Evolutionary conservation across 2,888 invertebrate species (phyloP).

Genomic region (Philonicus albiceps): DNA sequence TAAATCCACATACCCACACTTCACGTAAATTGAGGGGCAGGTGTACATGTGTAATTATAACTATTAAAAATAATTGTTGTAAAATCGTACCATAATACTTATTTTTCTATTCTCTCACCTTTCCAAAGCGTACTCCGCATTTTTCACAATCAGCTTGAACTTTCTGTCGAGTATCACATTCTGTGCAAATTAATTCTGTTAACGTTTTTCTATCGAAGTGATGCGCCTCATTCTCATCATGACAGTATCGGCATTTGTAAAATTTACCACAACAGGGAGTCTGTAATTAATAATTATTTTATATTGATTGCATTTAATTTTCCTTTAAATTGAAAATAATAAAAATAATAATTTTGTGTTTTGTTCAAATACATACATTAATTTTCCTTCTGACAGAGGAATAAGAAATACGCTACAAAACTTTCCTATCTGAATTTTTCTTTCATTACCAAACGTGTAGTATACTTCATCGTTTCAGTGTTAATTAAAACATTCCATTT

Average conservation of each 20-base stretch:
- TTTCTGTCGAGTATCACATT: slow-evolving; percentile 81
- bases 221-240: slow-evolving; percentile 86
- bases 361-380: too few relatives aligned
- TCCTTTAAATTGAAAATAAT: neutral
- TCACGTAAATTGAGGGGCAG: too few relatives aligned
- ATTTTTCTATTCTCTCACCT: slow-evolving; percentile 66
- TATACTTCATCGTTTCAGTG: too few relatives aligned
- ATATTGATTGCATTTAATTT: neutral
- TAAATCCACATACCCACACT: too few relatives aligned
- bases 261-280: slow-evolving; percentile 89
- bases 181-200: slow-evolving; percentile 81
- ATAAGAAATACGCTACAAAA: too few relatives aligned
- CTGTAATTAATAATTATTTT: slow-evolving; percentile 65
- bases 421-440: too few relatives aligned
- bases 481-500: too few relatives aligned
- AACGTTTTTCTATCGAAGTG: slow-evolving; percentile 84
- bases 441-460: too few relatives aligned
- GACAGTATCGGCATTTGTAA: slow-evolving; percentile 89
- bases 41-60: too few relatives aligned
- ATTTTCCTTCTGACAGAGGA: too few relatives aligned
- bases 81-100: neutral
- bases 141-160: slow-evolving; percentile 81
- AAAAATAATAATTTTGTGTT: too few relatives aligned
- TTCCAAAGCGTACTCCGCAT: slow-evolving; percentile 81
- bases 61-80: neutral